Percentiles rank a stretch among this genome's conserved stretches.
Evolutionary conservation across 2,113 vertebrate species (phyloP).

Genomic region (Poecilia latipinna): DNA sequence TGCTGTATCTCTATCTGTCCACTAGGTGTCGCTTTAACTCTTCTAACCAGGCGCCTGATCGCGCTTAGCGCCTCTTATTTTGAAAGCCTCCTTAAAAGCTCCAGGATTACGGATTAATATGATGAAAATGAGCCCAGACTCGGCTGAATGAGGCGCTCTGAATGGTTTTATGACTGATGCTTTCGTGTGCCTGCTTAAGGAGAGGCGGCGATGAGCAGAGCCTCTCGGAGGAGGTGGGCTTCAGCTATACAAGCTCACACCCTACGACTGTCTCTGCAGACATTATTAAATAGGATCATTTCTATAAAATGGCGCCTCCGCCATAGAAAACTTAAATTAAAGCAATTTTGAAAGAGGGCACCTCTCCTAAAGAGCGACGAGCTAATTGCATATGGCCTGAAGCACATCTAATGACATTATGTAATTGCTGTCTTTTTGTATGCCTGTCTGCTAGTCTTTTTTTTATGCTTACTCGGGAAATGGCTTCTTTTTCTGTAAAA

Average conservation of each 20-base stretch:
- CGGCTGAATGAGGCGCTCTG: constrained; percentile 1
- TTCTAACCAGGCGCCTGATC: constrained; percentile 20
- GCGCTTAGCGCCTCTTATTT: not conserved
- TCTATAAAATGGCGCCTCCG: constrained; percentile 22
- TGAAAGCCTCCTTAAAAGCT: constrained; percentile 2
- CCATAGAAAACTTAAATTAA: constrained; percentile 16
- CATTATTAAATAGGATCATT: constrained; percentile 4
- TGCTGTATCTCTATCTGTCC: constrained; percentile 45
- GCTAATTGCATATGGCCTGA: constrained; percentile 30
- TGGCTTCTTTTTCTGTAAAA: constrained; percentile 3
- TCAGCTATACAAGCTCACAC: not conserved
- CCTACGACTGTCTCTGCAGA: constrained; percentile 17
- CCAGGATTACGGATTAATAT: constrained; percentile 13
- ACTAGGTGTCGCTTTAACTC: constrained; percentile 76
- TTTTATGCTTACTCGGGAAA: not conserved
- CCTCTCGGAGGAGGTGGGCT: constrained; percentile 11
- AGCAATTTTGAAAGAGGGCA: constrained; percentile 19
- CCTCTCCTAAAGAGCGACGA: constrained; percentile 5
- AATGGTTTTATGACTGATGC: constrained; percentile 14
- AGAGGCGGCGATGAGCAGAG: not conserved
- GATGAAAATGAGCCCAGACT: constrained; percentile 9
- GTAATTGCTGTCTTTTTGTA: constrained; percentile 47
- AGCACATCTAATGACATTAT: constrained; percentile 36
- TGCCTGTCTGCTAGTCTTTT: constrained; percentile 24
- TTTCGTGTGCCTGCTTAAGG: constrained; percentile 8